These are phyloP conservation scores for Caranx melampygus DNA, from an alignment of 2,113 vertebrate species.

Conservation along the genomic window DNA sequence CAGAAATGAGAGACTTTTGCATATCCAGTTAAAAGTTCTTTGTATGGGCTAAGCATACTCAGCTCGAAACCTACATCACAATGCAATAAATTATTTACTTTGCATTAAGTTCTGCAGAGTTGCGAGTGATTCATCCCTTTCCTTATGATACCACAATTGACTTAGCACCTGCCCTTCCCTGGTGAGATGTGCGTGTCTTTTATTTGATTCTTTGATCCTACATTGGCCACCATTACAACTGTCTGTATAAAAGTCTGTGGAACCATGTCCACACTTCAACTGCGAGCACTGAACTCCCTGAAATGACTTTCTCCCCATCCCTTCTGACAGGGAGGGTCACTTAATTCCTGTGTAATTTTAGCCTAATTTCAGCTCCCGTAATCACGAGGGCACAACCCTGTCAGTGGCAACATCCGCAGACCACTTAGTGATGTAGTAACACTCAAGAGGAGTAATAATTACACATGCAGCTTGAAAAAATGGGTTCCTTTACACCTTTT, in stretches of 20 bases:
- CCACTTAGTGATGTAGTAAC: neutral
- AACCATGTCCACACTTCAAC: conserved; percentile 9
- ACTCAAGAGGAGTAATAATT: neutral
- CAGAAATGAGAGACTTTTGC: too few species aligned
- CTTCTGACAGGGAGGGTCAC: conserved; percentile 29
- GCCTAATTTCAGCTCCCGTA: conserved; percentile 13
- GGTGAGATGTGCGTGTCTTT: too few species aligned
- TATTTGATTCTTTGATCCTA: too few species aligned
- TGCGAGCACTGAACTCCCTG: neutral
- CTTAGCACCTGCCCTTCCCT: too few species aligned
- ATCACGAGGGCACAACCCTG: conserved; percentile 19
- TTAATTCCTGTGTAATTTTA: conserved; percentile 28
- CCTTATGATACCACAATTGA: too few species aligned
- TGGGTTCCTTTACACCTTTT: neutral
- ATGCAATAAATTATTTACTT: too few species aligned
- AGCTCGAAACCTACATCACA: too few species aligned
- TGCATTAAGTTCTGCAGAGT: too few species aligned
- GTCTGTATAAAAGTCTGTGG: neutral
- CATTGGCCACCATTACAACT: too few species aligned
- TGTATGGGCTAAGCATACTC: too few species aligned
- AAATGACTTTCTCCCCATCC: neutral
- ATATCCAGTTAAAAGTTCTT: too few species aligned
- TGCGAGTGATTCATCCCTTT: too few species aligned
- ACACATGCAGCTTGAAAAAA: neutral
- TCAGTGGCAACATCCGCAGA: conserved; percentile 1